Conservation (phyloP, 1,140 invertebrate species). For the Olivierus martensii region DNA sequence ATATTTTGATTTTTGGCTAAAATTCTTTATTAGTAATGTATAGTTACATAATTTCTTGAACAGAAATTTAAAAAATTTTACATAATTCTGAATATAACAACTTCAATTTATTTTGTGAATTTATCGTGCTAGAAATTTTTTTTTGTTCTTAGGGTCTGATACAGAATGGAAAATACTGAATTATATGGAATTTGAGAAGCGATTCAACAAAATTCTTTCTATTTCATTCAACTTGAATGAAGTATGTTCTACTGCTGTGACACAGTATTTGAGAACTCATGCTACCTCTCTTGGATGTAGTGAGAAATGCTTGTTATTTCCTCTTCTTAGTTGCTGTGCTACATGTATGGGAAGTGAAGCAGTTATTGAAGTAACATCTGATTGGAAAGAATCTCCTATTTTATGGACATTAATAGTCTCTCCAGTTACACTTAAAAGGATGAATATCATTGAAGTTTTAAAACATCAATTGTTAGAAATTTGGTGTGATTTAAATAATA, state of each 20-base stretch:
- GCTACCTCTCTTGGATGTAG: constrained; percentile 6
- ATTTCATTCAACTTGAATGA: constrained; percentile 7
- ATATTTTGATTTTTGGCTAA: no score
- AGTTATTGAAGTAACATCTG: constrained; percentile 1
- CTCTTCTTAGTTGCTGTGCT: constrained; percentile 11
- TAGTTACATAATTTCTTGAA: no score
- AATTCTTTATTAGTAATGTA: no score
- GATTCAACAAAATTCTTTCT: constrained; percentile 9
- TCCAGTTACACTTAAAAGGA: constrained; percentile 3
- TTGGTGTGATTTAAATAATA: background rate
- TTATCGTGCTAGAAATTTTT: no score
- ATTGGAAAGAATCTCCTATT: constrained; percentile 11
- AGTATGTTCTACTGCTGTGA: constrained; percentile 6
- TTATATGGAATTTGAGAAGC: constrained; percentile 5
- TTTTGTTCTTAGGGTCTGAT: background rate
- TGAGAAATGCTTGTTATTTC: constrained; percentile 11
- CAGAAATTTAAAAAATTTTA: no score
- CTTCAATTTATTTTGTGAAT: no score
- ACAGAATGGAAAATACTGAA: background rate
- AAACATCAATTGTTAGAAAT: constrained; percentile 5
- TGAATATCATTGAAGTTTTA: constrained; percentile 12
- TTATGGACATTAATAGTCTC: constrained; percentile 13
- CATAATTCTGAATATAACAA: no score
- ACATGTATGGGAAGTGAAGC: constrained; percentile 11
- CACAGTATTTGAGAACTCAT: constrained; percentile 7